A percentile compares a stretch with the other conserved stretches of the same genome.
Evolutionary conservation across 2,113 vertebrate species (phyloP).

Genomic region (Tragelaphus scriptus): DNA sequence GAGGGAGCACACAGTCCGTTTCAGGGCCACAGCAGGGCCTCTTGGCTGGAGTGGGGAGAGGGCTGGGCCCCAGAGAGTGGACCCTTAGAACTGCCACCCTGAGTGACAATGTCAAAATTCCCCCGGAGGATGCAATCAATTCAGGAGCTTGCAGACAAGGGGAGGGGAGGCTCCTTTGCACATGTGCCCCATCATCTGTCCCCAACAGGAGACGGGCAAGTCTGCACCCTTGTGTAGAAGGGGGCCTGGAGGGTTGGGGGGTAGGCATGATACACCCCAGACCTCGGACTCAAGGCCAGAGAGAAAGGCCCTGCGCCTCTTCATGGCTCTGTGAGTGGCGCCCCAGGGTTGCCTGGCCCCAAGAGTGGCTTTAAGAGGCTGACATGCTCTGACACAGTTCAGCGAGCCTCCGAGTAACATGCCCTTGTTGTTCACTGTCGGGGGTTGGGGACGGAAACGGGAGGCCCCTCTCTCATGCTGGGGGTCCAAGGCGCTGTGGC

Average conservation of each 20-base stretch:
- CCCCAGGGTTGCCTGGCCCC: not conserved
- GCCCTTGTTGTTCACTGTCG: rapidly evolving
- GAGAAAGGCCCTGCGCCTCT: not conserved
- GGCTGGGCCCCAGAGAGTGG: not conserved
- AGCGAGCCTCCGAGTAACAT: not conserved
- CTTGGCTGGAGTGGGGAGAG: not conserved
- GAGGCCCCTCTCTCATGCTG: rapidly evolving
- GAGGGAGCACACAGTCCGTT: rapidly evolving
- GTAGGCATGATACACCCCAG: too few species aligned
- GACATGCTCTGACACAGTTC: not conserved
- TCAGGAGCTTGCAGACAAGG: not conserved
- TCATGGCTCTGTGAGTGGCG: not conserved
- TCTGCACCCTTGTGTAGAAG: not conserved
- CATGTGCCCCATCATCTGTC: not conserved
- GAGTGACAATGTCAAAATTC: not conserved
- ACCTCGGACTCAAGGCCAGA: not conserved
- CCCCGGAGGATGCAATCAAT: not conserved
- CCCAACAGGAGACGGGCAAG: not conserved
- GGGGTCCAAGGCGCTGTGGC: not conserved
- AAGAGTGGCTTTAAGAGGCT: not conserved
- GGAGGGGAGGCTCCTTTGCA: not conserved
- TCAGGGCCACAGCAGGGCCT: not conserved
- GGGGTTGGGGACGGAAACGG: not conserved
- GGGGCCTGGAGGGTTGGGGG: rapidly evolving
- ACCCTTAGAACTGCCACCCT: not conserved